A percentile compares a stretch with the other conserved stretches of the same genome.
Conservation (phyloP, 2,888 invertebrate species). For the Cylloceria caligata region DNA sequence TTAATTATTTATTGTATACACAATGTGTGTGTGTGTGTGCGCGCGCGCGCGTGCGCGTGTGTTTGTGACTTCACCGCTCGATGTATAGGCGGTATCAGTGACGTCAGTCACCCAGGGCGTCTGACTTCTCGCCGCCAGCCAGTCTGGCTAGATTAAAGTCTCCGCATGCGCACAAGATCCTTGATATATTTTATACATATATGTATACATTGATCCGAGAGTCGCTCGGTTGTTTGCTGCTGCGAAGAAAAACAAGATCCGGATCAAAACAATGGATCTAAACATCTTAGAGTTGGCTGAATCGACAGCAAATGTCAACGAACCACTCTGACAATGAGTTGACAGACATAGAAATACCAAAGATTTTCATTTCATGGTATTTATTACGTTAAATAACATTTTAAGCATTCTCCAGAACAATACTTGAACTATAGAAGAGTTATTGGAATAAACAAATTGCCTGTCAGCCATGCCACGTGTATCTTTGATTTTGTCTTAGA, state of each 20-base stretch:
- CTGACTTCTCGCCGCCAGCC: slow-evolving; percentile 75
- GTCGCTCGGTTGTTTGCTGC: neutral
- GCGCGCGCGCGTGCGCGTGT: slow-evolving; percentile 11
- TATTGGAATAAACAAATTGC: too few relatives aligned
- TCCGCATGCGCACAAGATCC: slow-evolving; percentile 48
- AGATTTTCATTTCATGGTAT: neutral
- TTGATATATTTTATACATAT: slow-evolving; percentile 10
- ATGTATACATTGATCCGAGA: slow-evolving; percentile 8
- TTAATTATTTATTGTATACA: slow-evolving; percentile 12
- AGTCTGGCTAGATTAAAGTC: slow-evolving; percentile 77
- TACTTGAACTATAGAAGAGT: too few relatives aligned
- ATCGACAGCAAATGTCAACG: slow-evolving; percentile 38
- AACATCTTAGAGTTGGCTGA: slow-evolving; percentile 36
- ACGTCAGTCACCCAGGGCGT: slow-evolving; percentile 77
- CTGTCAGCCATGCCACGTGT: too few relatives aligned
- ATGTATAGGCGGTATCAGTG: slow-evolving; percentile 70
- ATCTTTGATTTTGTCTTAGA: too few relatives aligned
- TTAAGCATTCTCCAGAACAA: too few relatives aligned
- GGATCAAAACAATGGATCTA: slow-evolving; percentile 68
- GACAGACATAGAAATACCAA: neutral
- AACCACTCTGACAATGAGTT: neutral
- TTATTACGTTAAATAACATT: neutral
- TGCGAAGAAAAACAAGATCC: slow-evolving; percentile 40
- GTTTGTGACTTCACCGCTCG: slow-evolving; percentile 40
- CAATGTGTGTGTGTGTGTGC: too few relatives aligned